Percentiles rank a stretch among this genome's conserved stretches.
phyloP scores from a whole-genome alignment of 1,140 invertebrate species.

The Drosophila grimshawi region DNA sequence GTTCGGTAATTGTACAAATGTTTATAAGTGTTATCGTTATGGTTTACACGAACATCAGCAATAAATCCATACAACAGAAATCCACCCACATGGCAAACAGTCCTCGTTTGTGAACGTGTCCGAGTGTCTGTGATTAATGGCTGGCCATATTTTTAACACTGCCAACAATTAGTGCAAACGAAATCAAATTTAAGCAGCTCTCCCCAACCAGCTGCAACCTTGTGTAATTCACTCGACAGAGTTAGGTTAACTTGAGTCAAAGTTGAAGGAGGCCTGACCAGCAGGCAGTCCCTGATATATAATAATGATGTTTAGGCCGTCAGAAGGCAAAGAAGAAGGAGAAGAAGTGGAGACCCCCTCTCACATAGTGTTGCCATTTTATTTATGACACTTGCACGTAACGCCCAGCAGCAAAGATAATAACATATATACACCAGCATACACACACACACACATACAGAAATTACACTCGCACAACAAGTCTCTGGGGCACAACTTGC shows the following conservation, averaged over 20 bases:
- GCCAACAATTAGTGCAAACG: slow-evolving; percentile 72
- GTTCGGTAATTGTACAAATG: slow-evolving; percentile 50
- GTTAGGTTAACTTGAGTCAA: not conserved
- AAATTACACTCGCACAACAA: slow-evolving; percentile 73
- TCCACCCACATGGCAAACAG: not conserved
- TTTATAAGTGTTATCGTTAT: slow-evolving; percentile 65
- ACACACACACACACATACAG: slow-evolving; percentile 18
- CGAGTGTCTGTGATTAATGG: slow-evolving; percentile 69
- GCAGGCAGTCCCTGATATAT: slow-evolving; percentile 29
- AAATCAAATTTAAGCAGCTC: slow-evolving; percentile 73
- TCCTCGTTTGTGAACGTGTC: slow-evolving; percentile 13
- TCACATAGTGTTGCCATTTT: slow-evolving; percentile 73
- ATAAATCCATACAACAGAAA: slow-evolving; percentile 33
- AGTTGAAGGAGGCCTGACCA: slow-evolving; percentile 13
- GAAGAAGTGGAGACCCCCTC: not conserved
- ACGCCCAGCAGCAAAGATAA: slow-evolving; percentile 78
- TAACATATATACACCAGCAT: slow-evolving; percentile 48
- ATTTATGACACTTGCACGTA: slow-evolving; percentile 78
- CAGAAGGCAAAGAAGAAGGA: slow-evolving; percentile 3
- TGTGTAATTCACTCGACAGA: slow-evolving; percentile 41
- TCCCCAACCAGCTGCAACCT: slow-evolving; percentile 26
- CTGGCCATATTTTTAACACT: slow-evolving; percentile 67
- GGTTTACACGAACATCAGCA: slow-evolving; percentile 65
- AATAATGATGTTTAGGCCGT: slow-evolving; percentile 73
- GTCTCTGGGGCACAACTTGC: slow-evolving; percentile 79